These are phyloP conservation scores for Leptopilina syphax DNA, from an alignment of 2,888 invertebrate genomes.

Conservation along the genomic window DNA sequence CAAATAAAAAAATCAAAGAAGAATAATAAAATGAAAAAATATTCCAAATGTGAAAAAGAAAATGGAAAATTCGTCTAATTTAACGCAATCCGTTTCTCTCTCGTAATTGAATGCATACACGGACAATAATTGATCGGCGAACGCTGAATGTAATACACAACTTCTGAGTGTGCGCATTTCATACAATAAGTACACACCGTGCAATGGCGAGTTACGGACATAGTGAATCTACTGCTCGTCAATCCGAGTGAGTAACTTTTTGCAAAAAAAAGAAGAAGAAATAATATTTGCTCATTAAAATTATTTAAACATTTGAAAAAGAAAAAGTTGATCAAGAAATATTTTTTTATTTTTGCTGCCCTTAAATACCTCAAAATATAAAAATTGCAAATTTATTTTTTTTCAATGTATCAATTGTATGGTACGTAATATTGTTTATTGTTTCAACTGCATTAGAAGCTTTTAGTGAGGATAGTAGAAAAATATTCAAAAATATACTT, in stretches of 20 bases:
- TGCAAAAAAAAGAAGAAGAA: neutral
- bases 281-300: neutral
- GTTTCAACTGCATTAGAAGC: too few relatives aligned
- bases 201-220: conserved; percentile 74
- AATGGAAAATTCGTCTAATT: neutral
- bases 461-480: too few relatives aligned
- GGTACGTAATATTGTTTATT: too few relatives aligned
- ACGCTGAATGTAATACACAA: conserved; percentile 13
- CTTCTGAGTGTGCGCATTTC: conserved; percentile 52
- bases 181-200: conserved; percentile 46
- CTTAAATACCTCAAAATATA: too few relatives aligned
- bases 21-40: neutral
- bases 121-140: conserved; percentile 29
- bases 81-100: neutral
- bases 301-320: neutral
- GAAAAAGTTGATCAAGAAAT: too few relatives aligned
- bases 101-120: conserved; percentile 16
- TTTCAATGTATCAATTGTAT: too few relatives aligned
- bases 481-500: too few relatives aligned
- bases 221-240: conserved; percentile 73
- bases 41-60: neutral
- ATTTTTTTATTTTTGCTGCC: too few relatives aligned
- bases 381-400: too few relatives aligned
- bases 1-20: neutral
- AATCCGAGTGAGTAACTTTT: conserved; percentile 77